phyloP scores from a whole-genome alignment of 2,888 invertebrate genomes.

The Subacronicta megacephala region DNA sequence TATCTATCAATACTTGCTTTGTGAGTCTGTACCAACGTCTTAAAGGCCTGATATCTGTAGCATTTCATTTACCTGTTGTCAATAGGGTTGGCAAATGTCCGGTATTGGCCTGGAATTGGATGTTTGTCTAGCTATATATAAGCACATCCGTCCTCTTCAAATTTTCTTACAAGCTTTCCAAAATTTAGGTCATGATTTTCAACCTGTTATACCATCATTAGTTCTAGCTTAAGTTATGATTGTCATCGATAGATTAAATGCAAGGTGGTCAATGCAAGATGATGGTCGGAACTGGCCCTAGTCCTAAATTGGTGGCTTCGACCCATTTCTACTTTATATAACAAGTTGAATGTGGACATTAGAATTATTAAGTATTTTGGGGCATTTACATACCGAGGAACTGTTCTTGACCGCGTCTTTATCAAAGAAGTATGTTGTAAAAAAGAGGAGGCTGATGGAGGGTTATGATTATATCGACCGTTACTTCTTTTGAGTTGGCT shows the following conservation, averaged over 20 bases:
- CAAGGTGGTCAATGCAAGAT: too few species aligned
- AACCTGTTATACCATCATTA: too few species aligned
- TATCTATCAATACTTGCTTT: slow-evolving; percentile 49
- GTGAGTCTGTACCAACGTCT: slow-evolving; percentile 41
- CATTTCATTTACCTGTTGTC: slow-evolving; percentile 42
- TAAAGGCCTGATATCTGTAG: slow-evolving; percentile 41
- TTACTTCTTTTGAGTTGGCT: too few species aligned
- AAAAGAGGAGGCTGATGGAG: not conserved
- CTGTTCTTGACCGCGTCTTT: too few species aligned
- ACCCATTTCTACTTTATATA: too few species aligned
- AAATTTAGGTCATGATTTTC: not conserved
- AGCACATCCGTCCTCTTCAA: not conserved
- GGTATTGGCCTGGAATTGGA: not conserved
- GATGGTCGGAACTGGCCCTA: too few species aligned
- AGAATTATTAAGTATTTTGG: too few species aligned
- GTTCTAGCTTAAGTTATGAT: not conserved
- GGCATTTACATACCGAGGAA: too few species aligned
- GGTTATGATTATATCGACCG: not conserved
- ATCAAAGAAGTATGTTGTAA: too few species aligned
- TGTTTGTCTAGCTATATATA: not conserved
- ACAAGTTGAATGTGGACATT: too few species aligned
- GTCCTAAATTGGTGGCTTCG: too few species aligned
- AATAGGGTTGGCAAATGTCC: slow-evolving; percentile 22
- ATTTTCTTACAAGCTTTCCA: not conserved
- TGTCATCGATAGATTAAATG: too few species aligned